Percentiles rank a stretch among this genome's conserved stretches.
These are phyloP conservation scores for Prunella himalayana DNA, from an alignment of 2,113 vertebrate species.

Conservation along the genomic window DNA sequence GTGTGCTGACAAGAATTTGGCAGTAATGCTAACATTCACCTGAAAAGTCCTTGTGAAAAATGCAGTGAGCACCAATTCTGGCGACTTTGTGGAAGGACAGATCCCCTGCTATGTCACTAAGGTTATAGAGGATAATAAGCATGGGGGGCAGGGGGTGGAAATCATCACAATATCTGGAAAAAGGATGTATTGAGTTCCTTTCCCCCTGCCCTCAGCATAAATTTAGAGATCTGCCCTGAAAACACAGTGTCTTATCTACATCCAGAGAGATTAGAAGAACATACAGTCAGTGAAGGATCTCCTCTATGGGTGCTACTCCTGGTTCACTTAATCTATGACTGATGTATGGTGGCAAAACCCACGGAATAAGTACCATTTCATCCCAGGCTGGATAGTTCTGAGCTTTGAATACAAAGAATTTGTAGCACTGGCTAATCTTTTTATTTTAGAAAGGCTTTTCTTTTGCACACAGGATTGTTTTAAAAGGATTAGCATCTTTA, in stretches of 20 bases:
- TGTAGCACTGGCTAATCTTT: not conserved
- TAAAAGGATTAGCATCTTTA: not conserved
- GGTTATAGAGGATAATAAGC: not conserved
- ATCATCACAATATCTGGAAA: not conserved
- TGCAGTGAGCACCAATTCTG: not conserved
- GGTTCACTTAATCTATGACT: not conserved
- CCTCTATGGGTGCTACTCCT: not conserved
- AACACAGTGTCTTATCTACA: not conserved
- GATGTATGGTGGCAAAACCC: not conserved
- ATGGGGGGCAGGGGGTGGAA: rapidly evolving
- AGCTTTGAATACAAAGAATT: not conserved
- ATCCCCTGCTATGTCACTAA: not conserved
- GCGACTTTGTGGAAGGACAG: not conserved
- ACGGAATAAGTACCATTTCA: rapidly evolving
- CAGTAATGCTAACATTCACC: not conserved
- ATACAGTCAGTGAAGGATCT: not conserved
- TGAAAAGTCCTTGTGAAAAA: constrained; percentile 24
- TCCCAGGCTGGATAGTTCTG: not conserved
- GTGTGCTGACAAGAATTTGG: constrained; percentile 1
- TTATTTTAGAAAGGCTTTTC: not conserved
- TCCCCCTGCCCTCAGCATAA: too few relatives aligned
- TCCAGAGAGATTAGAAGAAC: not conserved
- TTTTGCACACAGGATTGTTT: not conserved
- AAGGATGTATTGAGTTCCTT: not conserved
- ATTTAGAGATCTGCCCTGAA: not conserved